Evolutionary conservation across 2,888 invertebrate species (phyloP).

Genomic region (Ypsolopha scabrella): DNA sequence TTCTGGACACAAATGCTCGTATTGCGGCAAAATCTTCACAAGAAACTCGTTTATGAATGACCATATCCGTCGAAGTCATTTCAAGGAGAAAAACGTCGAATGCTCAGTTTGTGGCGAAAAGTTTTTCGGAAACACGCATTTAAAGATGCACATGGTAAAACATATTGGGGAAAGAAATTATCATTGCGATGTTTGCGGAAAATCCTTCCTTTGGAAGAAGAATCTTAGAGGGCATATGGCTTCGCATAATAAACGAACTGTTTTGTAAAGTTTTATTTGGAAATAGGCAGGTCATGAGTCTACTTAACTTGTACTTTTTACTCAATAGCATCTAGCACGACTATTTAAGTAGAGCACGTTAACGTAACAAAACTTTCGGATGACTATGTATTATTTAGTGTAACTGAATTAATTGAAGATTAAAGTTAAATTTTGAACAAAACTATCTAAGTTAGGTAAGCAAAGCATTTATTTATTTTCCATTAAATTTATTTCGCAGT

Average conservation of each 20-base stretch:
- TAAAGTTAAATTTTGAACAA: too few species aligned
- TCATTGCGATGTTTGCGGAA: constrained; percentile 51
- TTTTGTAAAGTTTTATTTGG: background rate
- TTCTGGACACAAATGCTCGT: constrained; percentile 49
- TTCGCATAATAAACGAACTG: constrained; percentile 2
- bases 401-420: too few species aligned
- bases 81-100: constrained; percentile 48
- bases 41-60: constrained; percentile 62
- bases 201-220: constrained; percentile 55
- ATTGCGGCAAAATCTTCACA: constrained; percentile 56
- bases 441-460: too few species aligned
- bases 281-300: background rate
- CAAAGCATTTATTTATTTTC: too few species aligned
- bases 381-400: too few species aligned
- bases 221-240: constrained; percentile 47
- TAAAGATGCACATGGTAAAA: constrained; percentile 63
- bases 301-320: background rate
- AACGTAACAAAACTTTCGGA: too few species aligned
- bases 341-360: too few species aligned
- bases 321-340: background rate
- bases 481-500: too few species aligned
- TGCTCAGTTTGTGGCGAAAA: constrained; percentile 56
- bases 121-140: constrained; percentile 54
- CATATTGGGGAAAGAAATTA: constrained; percentile 62
- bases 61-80: constrained; percentile 47